Base-by-base conservation (phyloP, 2,113 vertebrate species). In the Diadophis punctatus region DNA sequence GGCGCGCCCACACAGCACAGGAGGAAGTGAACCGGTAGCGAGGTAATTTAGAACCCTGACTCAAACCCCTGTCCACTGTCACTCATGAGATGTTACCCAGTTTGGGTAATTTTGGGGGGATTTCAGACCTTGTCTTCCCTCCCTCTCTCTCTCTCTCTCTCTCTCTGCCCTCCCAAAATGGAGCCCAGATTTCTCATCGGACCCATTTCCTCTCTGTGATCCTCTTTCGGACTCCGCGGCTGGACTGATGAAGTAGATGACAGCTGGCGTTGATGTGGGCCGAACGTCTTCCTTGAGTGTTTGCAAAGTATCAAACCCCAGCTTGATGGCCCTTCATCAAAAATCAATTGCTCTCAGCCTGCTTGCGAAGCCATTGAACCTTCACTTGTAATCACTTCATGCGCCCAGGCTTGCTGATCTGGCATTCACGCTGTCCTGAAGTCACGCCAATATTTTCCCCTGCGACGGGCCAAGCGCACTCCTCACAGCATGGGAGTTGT, bases 401-500 rank as follows among this genome's bases (percentile, higher is more conserved):
- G 9, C 11, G 14, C 22, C 8, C 49, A 8, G 18, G 23, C 16
- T 48, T 18, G 56, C 55, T 3, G 14, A 30, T 8, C 30, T 48
- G 14, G 43, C 27, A 23, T 60, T 34, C 23, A 1, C 0, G 27
- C 18, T 9, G 18, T 52, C 51, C 23, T 46, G 16, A 48, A 30
- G 10, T 18, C 12, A 20, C n/a, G 48, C 48, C 91, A 55, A 25
- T 3, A 10, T 5, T 9, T 30, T 12, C 27, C 48, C 23, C 11
- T 3, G 22, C 0, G 12, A 4, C 14, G 2, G 8, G 30, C 86
- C 2, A 14, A n/a, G 39, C 51, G 3, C 1, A 0, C 74, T 20
- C 20, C 7, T 14, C 25, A 6, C 18, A 23, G 20, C 53, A 2
- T 48, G 52, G n/a, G n/a, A 63, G 34, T 51, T n/a, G 87, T 88